Percentiles rank a stretch among this genome's conserved stretches.
Evolutionary conservation across 2,888 invertebrate genomes (phyloP).

Genomic region (Ceratothoa steindachneri): DNA sequence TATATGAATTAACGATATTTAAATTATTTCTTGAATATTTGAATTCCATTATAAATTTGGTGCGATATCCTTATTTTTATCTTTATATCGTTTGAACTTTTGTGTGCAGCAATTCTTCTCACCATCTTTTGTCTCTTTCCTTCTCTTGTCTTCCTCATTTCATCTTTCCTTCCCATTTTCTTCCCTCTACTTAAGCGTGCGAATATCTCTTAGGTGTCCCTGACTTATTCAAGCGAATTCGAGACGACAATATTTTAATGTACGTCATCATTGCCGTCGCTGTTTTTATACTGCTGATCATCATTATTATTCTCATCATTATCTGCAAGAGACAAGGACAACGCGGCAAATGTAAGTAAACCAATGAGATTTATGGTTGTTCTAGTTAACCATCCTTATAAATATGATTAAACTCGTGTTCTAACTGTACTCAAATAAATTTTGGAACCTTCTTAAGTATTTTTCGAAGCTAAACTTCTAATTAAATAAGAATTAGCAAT

Average conservation of each 20-base stretch:
- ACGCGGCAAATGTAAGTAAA: slow-evolving; percentile 73
- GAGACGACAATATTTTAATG: slow-evolving; percentile 73
- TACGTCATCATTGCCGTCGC: slow-evolving; percentile 67
- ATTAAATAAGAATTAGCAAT: too few species aligned
- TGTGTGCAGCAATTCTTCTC: not conserved
- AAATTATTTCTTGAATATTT: too few species aligned
- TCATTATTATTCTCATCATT: slow-evolving; percentile 79
- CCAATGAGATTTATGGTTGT: not conserved
- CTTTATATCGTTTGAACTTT: not conserved
- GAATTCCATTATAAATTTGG: too few species aligned
- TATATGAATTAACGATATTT: too few species aligned
- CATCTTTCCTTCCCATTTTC: not conserved
- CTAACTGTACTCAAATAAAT: too few species aligned
- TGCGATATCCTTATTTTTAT: too few species aligned
- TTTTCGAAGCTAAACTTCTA: too few species aligned
- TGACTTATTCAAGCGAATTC: slow-evolving; percentile 70
- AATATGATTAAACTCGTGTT: too few species aligned
- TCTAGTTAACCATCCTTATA: too few species aligned
- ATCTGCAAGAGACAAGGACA: slow-evolving; percentile 77
- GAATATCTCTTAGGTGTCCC: slow-evolving; percentile 62
- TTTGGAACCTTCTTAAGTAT: too few species aligned
- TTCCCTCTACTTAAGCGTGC: not conserved
- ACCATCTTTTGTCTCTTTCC: not conserved
- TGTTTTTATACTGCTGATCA: slow-evolving; percentile 68
- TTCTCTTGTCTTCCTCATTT: not conserved